phyloP scores from a whole-genome alignment of 1,140 invertebrate species.

The Oreohelix idahoensis region DNA sequence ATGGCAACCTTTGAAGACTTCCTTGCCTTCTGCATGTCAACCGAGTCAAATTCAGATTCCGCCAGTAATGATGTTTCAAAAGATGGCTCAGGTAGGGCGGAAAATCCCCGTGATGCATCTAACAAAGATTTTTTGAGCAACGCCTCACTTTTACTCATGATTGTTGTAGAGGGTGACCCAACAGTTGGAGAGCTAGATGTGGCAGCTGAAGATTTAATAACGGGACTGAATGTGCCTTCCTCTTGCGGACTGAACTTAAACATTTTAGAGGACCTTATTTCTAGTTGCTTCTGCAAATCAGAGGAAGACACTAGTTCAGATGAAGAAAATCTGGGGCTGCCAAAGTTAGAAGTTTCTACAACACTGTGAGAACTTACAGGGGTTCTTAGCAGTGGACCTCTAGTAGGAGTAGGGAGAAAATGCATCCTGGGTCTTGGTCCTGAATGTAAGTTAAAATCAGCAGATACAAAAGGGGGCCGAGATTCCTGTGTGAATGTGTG shows the following conservation, averaged over 20 bases:
- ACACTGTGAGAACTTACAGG: not conserved
- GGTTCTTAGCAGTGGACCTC: slow-evolving; percentile 23
- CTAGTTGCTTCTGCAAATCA: not conserved
- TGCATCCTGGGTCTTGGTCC: not conserved
- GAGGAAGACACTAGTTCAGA: not conserved
- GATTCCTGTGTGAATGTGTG: not conserved
- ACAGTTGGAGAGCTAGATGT: not conserved
- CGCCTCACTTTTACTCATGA: not conserved
- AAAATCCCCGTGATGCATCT: not conserved
- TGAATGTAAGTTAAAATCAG: not conserved
- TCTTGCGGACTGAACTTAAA: slow-evolving; percentile 15
- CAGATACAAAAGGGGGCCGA: not conserved
- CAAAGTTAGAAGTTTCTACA: slow-evolving; percentile 5
- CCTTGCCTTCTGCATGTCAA: not conserved
- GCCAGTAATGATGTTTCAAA: slow-evolving; percentile 41
- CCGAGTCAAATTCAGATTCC: slow-evolving; percentile 27
- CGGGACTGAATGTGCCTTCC: slow-evolving; percentile 24
- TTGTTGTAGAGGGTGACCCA: not conserved
- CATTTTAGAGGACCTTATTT: not conserved
- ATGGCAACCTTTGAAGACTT: not conserved
- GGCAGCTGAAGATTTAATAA: slow-evolving; percentile 12
- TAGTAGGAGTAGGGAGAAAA: not conserved
- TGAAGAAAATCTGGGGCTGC: not conserved
- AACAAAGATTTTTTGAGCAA: not conserved
- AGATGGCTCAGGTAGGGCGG: slow-evolving; percentile 25